These are phyloP conservation scores for Apteryx owenii DNA, from an alignment of 2,113 vertebrate genomes.

Conservation along the genomic window DNA sequence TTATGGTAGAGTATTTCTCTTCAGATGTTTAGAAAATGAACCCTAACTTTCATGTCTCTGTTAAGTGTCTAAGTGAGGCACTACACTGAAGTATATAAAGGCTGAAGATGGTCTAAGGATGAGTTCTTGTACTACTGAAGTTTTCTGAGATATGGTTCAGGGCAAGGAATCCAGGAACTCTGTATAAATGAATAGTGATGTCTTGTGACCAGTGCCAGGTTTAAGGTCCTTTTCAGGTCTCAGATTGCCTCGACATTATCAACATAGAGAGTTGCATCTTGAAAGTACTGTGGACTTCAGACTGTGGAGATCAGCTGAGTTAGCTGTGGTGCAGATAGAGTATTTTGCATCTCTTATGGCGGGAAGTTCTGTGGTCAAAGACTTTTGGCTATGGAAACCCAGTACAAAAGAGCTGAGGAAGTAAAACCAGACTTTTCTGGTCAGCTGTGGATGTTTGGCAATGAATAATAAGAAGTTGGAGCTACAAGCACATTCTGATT, in stretches of 20 bases:
- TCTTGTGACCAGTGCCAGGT: not conserved
- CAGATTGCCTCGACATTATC: not conserved
- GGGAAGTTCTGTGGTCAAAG: not conserved
- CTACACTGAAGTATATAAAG: not conserved
- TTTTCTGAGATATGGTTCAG: not conserved
- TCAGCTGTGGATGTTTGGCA: not conserved
- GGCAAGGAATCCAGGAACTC: not conserved
- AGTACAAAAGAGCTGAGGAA: not conserved
- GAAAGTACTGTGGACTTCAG: not conserved
- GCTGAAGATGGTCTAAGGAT: not conserved
- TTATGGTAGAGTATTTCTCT: too few relatives aligned
- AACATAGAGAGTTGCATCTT: not conserved
- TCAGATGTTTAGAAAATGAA: not conserved
- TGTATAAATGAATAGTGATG: not conserved
- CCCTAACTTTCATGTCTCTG: not conserved
- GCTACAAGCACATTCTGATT: not conserved
- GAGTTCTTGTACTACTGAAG: not conserved
- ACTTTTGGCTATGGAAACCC: not conserved
- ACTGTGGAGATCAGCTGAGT: not conserved
- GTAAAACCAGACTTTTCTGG: not conserved
- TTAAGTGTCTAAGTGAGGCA: not conserved
- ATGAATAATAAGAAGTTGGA: not conserved
- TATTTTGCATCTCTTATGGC: not conserved
- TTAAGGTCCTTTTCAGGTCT: not conserved
- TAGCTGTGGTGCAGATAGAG: not conserved